These are phyloP conservation scores for Tipula vernalis DNA, from an alignment of 2,888 invertebrate species.

Conservation along the genomic window DNA sequence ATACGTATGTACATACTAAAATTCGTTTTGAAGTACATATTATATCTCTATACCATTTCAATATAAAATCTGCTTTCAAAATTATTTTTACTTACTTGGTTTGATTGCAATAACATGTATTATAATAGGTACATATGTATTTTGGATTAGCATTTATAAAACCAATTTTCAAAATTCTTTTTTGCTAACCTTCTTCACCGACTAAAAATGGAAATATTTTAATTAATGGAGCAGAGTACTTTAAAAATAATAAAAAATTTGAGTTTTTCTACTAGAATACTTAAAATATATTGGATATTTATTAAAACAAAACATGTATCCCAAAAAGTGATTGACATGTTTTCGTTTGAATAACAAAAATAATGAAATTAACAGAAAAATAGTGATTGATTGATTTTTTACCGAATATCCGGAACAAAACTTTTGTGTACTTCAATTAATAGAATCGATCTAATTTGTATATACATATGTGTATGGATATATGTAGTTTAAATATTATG, in stretches of 20 bases:
- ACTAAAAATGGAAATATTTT: background rate
- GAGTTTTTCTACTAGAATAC: background rate
- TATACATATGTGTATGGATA: background rate
- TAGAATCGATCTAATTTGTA: background rate
- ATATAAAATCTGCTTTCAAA: background rate
- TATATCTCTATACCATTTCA: background rate
- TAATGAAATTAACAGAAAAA: background rate
- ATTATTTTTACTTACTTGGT: background rate
- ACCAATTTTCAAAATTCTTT: background rate
- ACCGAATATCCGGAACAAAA: background rate
- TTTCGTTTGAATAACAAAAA: background rate
- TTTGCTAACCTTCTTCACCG: background rate
- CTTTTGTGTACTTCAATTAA: background rate
- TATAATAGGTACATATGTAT: background rate
- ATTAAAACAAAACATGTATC: background rate
- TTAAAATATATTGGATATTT: background rate
- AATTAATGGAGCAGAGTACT: background rate
- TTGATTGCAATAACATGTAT: background rate
- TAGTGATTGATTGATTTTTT: constrained; percentile 4
- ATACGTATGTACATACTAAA: too few species aligned
- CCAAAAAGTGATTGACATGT: constrained; percentile 4
- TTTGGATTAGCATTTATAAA: background rate
- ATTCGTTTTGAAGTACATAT: background rate
- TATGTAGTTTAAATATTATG: background rate
- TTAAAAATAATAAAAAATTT: background rate